These are phyloP conservation scores for Amiota mariae DNA, from an alignment of 2,888 invertebrate species.

Conservation along the genomic window DNA sequence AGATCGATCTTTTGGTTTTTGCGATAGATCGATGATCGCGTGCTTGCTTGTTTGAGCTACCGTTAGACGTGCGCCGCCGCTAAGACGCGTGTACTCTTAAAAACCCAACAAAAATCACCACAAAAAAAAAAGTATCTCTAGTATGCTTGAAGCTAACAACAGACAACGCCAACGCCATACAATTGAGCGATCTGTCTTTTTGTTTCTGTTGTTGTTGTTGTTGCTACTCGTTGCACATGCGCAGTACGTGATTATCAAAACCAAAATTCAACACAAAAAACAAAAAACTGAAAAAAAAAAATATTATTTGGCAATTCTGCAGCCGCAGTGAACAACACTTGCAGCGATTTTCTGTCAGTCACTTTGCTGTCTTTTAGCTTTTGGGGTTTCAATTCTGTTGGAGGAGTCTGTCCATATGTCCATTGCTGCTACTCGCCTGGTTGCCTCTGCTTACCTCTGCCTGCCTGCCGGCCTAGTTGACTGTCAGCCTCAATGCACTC, in stretches of 20 bases:
- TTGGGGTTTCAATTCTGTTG: no score
- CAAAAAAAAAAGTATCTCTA: background rate
- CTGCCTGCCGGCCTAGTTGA: background rate
- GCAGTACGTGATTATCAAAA: constrained; percentile 33
- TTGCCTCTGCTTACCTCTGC: background rate
- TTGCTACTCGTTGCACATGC: constrained; percentile 34
- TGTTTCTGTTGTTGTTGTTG: background rate
- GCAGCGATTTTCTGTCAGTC: constrained; percentile 6
- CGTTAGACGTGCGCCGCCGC: constrained; percentile 3
- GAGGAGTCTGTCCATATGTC: background rate
- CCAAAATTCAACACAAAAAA: constrained; percentile 1
- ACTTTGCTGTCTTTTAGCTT: background rate
- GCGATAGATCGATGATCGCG: constrained; percentile 23
- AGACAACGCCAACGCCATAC: constrained; percentile 16
- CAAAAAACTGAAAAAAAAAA: constrained; percentile 8
- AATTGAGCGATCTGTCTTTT: no score
- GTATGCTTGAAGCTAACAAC: background rate
- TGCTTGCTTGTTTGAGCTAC: constrained; percentile 7
- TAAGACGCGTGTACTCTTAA: background rate
- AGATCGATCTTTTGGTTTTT: constrained; percentile 13
- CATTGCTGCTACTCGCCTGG: background rate
- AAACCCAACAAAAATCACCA: background rate
- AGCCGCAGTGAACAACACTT: constrained; percentile 11
- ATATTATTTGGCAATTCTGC: constrained; percentile 10
- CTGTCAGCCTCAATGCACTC: constrained; percentile 14